These are phyloP conservation scores for Papilio dardanus DNA, from an alignment of 1,140 invertebrate species.

Conservation along the genomic window DNA sequence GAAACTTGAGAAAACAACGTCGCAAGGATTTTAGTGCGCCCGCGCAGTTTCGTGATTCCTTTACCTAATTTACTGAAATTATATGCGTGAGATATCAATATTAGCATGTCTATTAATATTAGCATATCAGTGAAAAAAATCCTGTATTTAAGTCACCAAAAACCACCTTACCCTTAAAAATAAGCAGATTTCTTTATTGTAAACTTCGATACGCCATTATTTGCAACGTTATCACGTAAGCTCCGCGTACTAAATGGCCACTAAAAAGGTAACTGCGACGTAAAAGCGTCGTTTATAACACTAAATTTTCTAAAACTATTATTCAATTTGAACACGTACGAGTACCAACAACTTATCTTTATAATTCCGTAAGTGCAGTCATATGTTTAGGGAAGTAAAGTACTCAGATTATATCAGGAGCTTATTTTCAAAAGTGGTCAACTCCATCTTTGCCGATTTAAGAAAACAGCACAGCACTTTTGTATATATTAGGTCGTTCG, in stretches of 20 bases:
- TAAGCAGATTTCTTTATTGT: background rate
- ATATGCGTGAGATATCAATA: background rate
- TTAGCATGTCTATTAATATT: too few relatives aligned
- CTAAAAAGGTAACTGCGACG: constrained; percentile 26
- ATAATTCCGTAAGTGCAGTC: constrained; percentile 6
- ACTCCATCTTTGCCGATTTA: too few relatives aligned
- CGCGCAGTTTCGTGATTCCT: background rate
- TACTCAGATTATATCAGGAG: too few relatives aligned
- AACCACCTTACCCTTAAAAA: background rate
- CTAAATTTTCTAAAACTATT: constrained; percentile 28
- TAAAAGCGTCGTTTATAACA: constrained; percentile 23
- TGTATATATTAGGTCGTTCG: too few relatives aligned
- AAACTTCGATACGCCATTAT: constrained; percentile 13
- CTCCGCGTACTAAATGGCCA: constrained; percentile 13
- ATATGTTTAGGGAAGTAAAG: background rate
- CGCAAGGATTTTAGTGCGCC: background rate
- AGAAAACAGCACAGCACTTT: too few relatives aligned
- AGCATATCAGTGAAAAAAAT: too few relatives aligned
- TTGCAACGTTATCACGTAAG: constrained; percentile 15
- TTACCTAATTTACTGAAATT: background rate
- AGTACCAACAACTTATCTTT: constrained; percentile 20
- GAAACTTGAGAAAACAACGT: background rate
- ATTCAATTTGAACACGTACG: constrained; percentile 17
- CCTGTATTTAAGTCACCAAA: background rate
- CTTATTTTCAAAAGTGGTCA: too few relatives aligned